Evolutionary conservation across 2,797 vertebrate species (phyloP), one percentile per base, ranked within the genome.

Genomic region (Cyprinodon diabolis): DNA sequence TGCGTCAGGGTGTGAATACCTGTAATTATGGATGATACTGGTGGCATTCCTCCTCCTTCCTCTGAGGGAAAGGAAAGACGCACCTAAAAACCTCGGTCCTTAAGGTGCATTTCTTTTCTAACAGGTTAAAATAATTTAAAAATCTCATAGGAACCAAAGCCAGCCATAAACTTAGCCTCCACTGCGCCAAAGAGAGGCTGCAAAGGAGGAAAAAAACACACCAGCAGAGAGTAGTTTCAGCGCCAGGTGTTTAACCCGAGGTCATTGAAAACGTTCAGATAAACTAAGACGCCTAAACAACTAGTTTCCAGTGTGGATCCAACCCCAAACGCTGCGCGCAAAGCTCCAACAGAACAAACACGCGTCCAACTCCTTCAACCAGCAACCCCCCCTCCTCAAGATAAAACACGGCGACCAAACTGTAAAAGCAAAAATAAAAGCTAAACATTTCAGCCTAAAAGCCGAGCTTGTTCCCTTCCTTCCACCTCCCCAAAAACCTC

Each of bases 41-140:
- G 74, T 51, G 83, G 75, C 79, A 79, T 89, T 84, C 80, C 83
- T 83, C 19, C 83, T 89, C 68, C 80, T 86, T 78, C 15, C 85
- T 90, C 66, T 1, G 65, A 82, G 79, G 82, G 80, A 81, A 78
- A 82, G 79, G 83, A 74, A 71, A 37, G 1, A 52, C 74, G 66
- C 76, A 65, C 72, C 25, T 45, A 72, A 68, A 43, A 57, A 52
- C 67, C 45, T 21, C 10, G 30, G 43, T 37, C 15, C 60, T 9
- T 9, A 48, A 21, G 74, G 13, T 72, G 62, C 51, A 6, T 23
- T 30, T 66, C 14, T 13, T 30, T 30, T 30, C 1, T 37, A 2
- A 14, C 56, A 37, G 52, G 54, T 43, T 30, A 21, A 56, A 48
- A 45, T 30, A 7, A 43, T 8, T 43, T 5, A 43, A 4, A 45